Base-by-base conservation (phyloP, 2,797 vertebrate genomes). In the Fringilla coelebs region DNA sequence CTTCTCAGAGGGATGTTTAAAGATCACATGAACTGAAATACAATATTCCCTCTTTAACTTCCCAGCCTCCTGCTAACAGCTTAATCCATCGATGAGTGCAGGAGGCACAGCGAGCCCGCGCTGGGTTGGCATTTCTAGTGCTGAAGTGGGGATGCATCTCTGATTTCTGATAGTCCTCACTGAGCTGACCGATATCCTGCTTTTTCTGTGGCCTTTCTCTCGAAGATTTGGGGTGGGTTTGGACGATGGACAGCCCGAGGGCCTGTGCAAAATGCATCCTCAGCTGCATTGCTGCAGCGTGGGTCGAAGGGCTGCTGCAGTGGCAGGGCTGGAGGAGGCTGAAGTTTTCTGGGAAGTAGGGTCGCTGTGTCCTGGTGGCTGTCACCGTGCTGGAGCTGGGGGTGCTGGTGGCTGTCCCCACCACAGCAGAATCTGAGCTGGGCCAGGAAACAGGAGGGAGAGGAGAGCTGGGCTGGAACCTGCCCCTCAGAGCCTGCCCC, bases 41-140 rank as follows among this genome's bases (percentile, higher is more conserved):
- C 77, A 92, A 26, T 96, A 92, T 96, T 96, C n/a, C 19, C 58
- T 88, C 84, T 83, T 89, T 89, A 92, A 88, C 84, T 90, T 93
- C 91, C 73, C 86, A 91, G 93, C 77, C 76, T 93, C 77, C 90
- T 91, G 80, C 87, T 94, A 92, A 82, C 90, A 85, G 91, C 87
- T 92, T 92, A 85, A 93, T 95, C 93, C 75, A 62, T 46, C 29
- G 80, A 58, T 52, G 82, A 81, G 75, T 4, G 57, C 74, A 48
- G 76, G 70, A 89, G 78, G 83, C 74, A 48, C 74, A 43, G 77
- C 0, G 18, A 86, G 67, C 68, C 60, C 3, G 48, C 0, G 1
- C 34, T 79, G 84, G 80, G 34, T 71, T 55, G 54, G 67, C 79
- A 32, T 70, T 79, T 79, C 52, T 52, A 17, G n/a, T 20, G 74